Percentiles rank a stretch among this genome's conserved stretches.
phyloP scores from a whole-genome alignment of 1,140 invertebrate species.

The Aphaenogaster ashmeadi region DNA sequence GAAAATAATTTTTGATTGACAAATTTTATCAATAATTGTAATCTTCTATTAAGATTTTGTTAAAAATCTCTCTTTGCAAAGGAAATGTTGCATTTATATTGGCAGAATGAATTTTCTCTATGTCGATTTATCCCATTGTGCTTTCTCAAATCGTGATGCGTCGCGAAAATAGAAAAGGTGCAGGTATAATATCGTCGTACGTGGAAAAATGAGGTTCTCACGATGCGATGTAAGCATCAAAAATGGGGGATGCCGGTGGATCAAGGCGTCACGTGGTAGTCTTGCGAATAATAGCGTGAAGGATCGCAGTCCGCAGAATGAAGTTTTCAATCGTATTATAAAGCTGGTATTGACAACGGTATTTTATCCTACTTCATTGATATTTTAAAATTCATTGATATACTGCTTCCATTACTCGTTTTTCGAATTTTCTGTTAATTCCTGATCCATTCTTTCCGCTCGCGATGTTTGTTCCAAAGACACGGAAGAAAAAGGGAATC shows the following conservation, averaged over 20 bases:
- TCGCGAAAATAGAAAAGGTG: constrained; percentile 9
- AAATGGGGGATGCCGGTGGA: constrained; percentile 8
- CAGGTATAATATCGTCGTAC: not conserved
- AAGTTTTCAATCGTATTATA: constrained; percentile 5
- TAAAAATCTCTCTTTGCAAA: not conserved
- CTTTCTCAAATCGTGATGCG: constrained; percentile 1
- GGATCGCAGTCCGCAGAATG: not conserved
- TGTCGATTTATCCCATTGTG: not conserved
- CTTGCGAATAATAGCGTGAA: constrained; percentile 6
- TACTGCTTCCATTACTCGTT: not conserved
- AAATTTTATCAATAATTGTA: not conserved
- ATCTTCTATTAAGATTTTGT: not conserved
- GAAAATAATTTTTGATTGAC: not conserved
- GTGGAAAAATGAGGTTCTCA: constrained; percentile 29
- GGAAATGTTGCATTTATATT: not conserved
- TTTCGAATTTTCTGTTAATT: not conserved
- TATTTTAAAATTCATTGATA: not conserved
- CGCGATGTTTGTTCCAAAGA: constrained; percentile 11
- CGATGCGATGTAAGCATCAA: constrained; percentile 21
- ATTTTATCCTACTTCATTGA: not conserved
- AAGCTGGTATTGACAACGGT: not conserved
- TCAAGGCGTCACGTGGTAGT: constrained; percentile 34
- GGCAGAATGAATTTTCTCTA: not conserved
- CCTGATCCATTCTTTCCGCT: not conserved
- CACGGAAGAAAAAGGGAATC: not conserved